Percentiles rank a stretch among this genome's conserved stretches.
Conservation (phyloP, 1,140 invertebrate genomes). For the Drosophila kohkoa region DNA sequence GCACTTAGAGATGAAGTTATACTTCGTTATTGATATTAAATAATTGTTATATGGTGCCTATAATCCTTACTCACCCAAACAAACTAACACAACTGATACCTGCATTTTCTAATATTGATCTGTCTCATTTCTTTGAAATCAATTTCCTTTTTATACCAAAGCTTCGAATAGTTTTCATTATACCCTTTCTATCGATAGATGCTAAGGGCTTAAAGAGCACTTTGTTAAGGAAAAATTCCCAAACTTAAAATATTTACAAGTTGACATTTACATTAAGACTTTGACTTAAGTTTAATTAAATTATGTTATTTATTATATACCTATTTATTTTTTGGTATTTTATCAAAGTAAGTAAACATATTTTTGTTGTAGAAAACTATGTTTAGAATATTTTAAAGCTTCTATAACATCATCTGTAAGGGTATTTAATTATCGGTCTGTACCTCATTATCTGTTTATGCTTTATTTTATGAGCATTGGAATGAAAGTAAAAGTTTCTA, state of each 20-base stretch:
- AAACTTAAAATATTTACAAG: not conserved
- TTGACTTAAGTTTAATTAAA: too few relatives aligned
- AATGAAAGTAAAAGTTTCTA: conserved; percentile 43
- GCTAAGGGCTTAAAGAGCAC: not conserved
- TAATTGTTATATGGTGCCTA: not conserved
- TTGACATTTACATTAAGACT: too few relatives aligned
- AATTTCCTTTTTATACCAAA: conserved; percentile 42
- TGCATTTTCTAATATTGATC: conserved; percentile 43
- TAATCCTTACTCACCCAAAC: conserved; percentile 25
- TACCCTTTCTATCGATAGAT: not conserved
- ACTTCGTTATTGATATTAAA: not conserved
- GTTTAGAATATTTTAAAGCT: not conserved
- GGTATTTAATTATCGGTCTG: not conserved
- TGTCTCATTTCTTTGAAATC: conserved; percentile 5
- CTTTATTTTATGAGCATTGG: conserved; percentile 18
- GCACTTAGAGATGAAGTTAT: not conserved
- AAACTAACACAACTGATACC: conserved; percentile 28
- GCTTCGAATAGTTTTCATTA: not conserved
- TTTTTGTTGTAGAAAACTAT: too few relatives aligned
- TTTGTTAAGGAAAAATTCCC: not conserved
- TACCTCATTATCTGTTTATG: conserved; percentile 15
- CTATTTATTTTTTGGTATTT: too few relatives aligned
- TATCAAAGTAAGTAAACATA: too few relatives aligned
- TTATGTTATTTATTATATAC: too few relatives aligned
- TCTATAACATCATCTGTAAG: not conserved